Evolutionary conservation across 2,888 invertebrate genomes (phyloP).

Genomic region (Conistra vaccinii): DNA sequence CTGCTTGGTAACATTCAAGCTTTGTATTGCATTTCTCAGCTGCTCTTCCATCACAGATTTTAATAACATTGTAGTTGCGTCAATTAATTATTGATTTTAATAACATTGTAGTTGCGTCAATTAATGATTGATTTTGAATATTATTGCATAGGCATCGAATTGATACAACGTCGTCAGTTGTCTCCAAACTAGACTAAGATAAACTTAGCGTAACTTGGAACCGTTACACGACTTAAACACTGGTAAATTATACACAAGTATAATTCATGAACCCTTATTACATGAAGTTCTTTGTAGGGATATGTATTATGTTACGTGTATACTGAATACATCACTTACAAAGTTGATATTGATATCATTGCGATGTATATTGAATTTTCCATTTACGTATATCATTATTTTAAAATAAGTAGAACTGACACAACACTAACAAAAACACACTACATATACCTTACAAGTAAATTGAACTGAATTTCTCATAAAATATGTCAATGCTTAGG

Average conservation of each 20-base stretch:
- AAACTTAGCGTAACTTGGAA: constrained; percentile 77
- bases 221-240: constrained; percentile 54
- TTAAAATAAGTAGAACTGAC: constrained; percentile 51
- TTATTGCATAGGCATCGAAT: constrained; percentile 33
- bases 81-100: constrained; percentile 49
- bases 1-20: constrained; percentile 45
- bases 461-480: constrained; percentile 58
- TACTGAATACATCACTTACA: constrained; percentile 36
- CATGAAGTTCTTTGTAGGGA: constrained; percentile 18
- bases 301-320: constrained; percentile 3
- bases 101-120: constrained; percentile 57
- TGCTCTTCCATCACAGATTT: constrained; percentile 63
- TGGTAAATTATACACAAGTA: constrained; percentile 52
- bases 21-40: constrained; percentile 56
- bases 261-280: constrained; percentile 44
- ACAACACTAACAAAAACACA: constrained; percentile 64
- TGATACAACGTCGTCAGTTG: constrained; percentile 56
- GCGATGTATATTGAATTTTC: constrained; percentile 2
- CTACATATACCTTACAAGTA: constrained; percentile 51
- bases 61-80: constrained; percentile 59
- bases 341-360: constrained; percentile 18
- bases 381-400: constrained; percentile 46
- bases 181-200: constrained; percentile 77
- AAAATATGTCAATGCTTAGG: constrained; percentile 31
- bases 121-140: constrained; percentile 9